Conservation (phyloP, 2,113 vertebrate species). For the Fulica atra region DNA sequence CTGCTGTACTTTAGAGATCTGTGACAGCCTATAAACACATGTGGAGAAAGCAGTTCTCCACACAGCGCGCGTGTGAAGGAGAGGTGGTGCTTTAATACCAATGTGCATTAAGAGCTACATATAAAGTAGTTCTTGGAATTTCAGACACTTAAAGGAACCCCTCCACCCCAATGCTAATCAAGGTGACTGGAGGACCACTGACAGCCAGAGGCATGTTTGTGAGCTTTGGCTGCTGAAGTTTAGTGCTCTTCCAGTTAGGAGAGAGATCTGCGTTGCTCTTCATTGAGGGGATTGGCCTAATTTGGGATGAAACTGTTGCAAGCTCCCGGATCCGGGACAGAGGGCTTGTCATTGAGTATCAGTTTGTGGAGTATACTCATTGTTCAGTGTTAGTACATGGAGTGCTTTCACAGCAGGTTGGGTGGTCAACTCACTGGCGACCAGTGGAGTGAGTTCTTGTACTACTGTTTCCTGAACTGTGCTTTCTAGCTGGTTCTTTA, state of each 20-base stretch:
- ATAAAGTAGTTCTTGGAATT: background rate
- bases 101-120: background rate
- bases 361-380: fast-evolving
- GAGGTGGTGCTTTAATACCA: background rate
- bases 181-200: background rate
- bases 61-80: background rate
- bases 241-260: background rate
- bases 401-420: background rate
- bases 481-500: background rate
- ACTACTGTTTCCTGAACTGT: background rate
- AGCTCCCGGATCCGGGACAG: background rate
- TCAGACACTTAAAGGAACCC: background rate
- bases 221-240: background rate
- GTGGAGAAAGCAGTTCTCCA: background rate
- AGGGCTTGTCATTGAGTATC: background rate
- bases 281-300: background rate
- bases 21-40: background rate
- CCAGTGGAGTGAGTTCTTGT: background rate
- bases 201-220: background rate
- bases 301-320: background rate
- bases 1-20: background rate
- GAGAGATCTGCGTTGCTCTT: background rate
- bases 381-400: background rate
- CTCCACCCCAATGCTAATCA: background rate
- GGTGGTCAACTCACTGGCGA: background rate